Conservation (phyloP, 2,113 vertebrate genomes). For the Stegostoma tigrinum region DNA sequence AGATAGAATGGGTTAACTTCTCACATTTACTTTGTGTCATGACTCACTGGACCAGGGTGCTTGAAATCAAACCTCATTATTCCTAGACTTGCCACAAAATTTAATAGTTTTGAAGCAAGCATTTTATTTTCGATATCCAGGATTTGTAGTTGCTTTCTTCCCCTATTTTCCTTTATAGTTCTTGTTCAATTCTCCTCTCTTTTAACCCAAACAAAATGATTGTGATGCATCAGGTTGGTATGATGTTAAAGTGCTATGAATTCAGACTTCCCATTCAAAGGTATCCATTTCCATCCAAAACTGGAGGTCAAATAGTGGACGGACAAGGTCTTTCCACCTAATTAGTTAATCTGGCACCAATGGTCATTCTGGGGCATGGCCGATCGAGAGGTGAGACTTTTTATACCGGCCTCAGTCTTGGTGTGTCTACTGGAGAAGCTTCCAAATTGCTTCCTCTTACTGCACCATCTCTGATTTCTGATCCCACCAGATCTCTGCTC, state of each 20-base stretch:
- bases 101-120: too few relatives aligned
- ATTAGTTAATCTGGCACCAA: background rate
- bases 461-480: background rate
- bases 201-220: background rate
- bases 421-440: too few relatives aligned
- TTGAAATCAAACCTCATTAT: too few relatives aligned
- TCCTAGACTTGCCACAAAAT: too few relatives aligned
- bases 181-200: background rate
- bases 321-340: background rate
- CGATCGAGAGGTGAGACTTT: too few relatives aligned
- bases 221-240: background rate
- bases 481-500: background rate
- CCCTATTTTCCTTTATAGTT: background rate
- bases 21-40: too few relatives aligned
- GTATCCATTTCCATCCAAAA: background rate
- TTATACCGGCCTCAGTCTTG: too few relatives aligned
- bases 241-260: background rate
- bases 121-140: background rate
- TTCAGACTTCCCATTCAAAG: background rate
- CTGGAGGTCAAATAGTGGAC: background rate
- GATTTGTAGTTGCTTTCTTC: background rate
- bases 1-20: too few relatives aligned
- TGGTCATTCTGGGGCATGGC: background rate
- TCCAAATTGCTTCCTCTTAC: background rate
- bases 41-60: too few relatives aligned